These are phyloP conservation scores for Sinosuthora webbiana DNA, from an alignment of 2,113 vertebrate genomes.

Conservation along the genomic window DNA sequence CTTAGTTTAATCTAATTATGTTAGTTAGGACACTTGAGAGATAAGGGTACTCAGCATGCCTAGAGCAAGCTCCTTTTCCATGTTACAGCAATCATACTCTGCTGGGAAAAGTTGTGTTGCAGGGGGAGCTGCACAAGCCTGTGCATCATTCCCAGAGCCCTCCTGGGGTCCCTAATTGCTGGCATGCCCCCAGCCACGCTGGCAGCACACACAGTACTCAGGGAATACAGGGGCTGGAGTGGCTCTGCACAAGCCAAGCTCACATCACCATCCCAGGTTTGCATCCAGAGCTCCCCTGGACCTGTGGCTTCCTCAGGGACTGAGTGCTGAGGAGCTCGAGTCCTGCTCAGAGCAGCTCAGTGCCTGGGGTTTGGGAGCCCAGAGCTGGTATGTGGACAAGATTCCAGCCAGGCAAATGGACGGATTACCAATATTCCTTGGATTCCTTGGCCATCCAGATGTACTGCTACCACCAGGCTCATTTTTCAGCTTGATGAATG, in stretches of 20 bases:
- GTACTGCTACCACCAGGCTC: not conserved
- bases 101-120: not conserved
- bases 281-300: not conserved
- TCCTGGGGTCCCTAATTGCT: not conserved
- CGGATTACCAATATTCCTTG: not conserved
- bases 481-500: constrained; percentile 6
- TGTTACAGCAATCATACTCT: not conserved
- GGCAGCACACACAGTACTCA: not conserved
- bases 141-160: not conserved
- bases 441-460: not conserved
- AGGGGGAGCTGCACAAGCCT: not conserved
- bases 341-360: not conserved
- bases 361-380: not conserved
- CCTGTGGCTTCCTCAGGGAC: not conserved
- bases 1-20: constrained; percentile 15
- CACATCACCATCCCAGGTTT: rapidly evolving
- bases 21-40: not conserved
- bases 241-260: not conserved
- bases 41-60: not conserved
- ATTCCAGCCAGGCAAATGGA: not conserved
- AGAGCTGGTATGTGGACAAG: not conserved
- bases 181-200: not conserved
- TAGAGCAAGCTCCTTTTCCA: not conserved
- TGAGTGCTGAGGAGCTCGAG: not conserved
- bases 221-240: not conserved